Evolutionary conservation across 2,888 invertebrate genomes (phyloP).

Genomic region (Parapristionchus giblindavisi): DNA sequence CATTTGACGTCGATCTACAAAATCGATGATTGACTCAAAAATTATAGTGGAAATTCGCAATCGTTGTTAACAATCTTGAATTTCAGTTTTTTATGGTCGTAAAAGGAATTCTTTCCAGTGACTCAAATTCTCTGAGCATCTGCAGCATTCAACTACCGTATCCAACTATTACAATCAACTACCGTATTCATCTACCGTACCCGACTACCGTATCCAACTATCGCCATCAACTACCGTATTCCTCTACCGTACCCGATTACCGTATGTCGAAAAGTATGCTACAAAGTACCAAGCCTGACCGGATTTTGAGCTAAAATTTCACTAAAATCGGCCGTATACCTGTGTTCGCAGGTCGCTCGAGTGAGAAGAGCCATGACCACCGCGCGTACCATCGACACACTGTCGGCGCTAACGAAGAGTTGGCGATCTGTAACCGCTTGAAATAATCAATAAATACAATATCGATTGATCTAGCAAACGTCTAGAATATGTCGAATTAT

Average conservation of each 20-base stretch:
- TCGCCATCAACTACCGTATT: no score
- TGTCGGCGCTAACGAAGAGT: constrained; percentile 36
- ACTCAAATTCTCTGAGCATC: not conserved
- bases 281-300: no score
- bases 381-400: not conserved
- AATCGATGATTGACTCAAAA: not conserved
- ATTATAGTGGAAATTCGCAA: not conserved
- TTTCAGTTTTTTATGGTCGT: no score
- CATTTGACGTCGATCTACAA: constrained; percentile 46
- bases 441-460: no score
- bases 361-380: constrained; percentile 19
- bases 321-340: not conserved
- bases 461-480: no score
- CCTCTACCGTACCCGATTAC: not conserved
- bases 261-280: no score
- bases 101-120: no score
- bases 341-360: constrained; percentile 23
- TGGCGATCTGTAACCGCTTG: constrained; percentile 4
- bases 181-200: not conserved
- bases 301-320: no score
- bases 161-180: not conserved
- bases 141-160: no score
- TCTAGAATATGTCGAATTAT: no score
- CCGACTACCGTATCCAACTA: not conserved
- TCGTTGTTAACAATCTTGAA: no score